Percentiles rank a stretch among this genome's conserved stretches.
Evolutionary conservation across 2,113 vertebrate genomes (phyloP).

Genomic region (Columbina picui): DNA sequence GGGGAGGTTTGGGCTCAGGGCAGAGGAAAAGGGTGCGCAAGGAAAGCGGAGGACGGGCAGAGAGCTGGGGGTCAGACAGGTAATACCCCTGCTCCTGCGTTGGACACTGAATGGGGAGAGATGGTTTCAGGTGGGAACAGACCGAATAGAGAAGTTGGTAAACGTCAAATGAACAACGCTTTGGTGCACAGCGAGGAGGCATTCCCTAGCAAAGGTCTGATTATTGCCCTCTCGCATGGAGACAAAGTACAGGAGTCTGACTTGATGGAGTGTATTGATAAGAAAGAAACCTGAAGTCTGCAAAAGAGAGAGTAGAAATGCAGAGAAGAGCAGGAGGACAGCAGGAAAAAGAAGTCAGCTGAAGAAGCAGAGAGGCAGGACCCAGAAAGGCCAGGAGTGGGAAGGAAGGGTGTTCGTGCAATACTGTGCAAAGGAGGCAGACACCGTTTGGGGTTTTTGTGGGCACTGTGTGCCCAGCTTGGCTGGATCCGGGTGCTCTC

Average conservation of each 20-base stretch:
- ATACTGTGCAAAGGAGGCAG: no score
- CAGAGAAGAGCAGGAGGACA: neutral
- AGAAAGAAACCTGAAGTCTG: neutral
- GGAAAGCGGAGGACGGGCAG: neutral
- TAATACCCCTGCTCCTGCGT: fast-evolving
- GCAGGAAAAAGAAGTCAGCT: neutral
- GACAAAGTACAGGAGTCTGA: neutral
- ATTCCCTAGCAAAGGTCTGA: no score
- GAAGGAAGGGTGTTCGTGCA: neutral
- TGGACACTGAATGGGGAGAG: neutral
- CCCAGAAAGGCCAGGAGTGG: no score
- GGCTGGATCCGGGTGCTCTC: neutral
- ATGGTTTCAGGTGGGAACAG: neutral
- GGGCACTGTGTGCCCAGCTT: fast-evolving
- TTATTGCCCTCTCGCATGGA: neutral
- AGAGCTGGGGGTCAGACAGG: neutral
- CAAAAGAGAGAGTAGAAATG: neutral
- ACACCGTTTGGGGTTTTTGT: neutral
- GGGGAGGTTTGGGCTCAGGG: neutral
- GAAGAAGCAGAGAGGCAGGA: neutral
- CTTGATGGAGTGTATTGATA: neutral
- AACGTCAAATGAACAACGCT: neutral
- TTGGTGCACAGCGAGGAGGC: neutral
- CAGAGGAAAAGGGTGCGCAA: neutral
- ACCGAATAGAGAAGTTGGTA: neutral